Percentiles rank a stretch among this genome's conserved stretches.
Evolutionary conservation across 2,888 invertebrate genomes (phyloP).

Genomic region (Plusia festucae): DNA sequence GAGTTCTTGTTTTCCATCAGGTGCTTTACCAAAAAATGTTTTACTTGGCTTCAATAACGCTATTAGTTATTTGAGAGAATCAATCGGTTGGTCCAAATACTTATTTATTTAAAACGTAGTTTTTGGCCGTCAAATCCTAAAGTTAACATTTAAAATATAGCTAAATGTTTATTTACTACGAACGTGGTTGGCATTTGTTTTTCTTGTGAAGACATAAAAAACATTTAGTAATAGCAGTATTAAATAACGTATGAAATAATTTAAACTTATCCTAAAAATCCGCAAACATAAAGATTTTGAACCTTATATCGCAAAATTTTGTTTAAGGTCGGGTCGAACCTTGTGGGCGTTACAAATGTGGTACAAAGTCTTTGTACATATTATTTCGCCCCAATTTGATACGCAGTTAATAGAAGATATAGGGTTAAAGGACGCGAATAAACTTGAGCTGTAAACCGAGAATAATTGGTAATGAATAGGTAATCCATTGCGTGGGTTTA

Average conservation of each 20-base stretch:
- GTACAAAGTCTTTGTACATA: slow-evolving; percentile 1
- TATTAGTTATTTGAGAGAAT: slow-evolving; percentile 11
- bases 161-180: neutral
- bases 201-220: neutral
- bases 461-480: slow-evolving; percentile 24
- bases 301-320: neutral
- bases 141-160: slow-evolving; percentile 7
- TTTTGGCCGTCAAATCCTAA: slow-evolving; percentile 22
- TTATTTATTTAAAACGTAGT: slow-evolving; percentile 25
- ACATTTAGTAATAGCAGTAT: neutral
- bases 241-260: neutral
- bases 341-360: neutral
- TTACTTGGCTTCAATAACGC: slow-evolving; percentile 37
- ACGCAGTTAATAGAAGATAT: slow-evolving; percentile 22
- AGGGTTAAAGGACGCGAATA: slow-evolving; percentile 29
- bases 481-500: slow-evolving; percentile 23
- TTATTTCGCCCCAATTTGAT: slow-evolving; percentile 13
- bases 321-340: neutral
- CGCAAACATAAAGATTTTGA: neutral
- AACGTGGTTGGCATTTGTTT: neutral
- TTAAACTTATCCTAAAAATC: neutral
- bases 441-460: slow-evolving; percentile 17
- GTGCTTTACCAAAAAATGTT: slow-evolving; percentile 40
- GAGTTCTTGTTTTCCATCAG: slow-evolving; percentile 30
- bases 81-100: too few species aligned